These are phyloP conservation scores for Prorops nasuta DNA, from an alignment of 1,140 invertebrate species.

Conservation along the genomic window DNA sequence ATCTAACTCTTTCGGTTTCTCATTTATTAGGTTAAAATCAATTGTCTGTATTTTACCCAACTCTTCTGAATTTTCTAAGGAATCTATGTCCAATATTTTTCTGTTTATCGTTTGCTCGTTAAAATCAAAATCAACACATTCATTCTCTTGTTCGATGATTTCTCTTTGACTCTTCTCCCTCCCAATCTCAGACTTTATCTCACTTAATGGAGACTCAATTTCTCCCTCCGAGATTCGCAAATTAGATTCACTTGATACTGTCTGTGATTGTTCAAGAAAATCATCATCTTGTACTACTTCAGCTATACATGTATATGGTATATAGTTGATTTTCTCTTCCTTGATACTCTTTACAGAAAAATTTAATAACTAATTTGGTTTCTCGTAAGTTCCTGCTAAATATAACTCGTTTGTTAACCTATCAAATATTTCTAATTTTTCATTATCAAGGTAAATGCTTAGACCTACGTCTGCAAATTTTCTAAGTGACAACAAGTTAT, in stretches of 20 bases:
- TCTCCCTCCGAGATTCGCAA: neutral
- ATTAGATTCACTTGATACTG: neutral
- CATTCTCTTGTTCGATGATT: neutral
- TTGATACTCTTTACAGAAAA: slow-evolving; percentile 4
- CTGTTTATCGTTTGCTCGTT: slow-evolving; percentile 6
- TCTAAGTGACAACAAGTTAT: slow-evolving; percentile 22
- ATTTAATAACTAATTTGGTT: slow-evolving; percentile 12
- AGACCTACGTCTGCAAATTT: slow-evolving; percentile 20
- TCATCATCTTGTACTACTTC: neutral
- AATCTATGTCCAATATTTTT: slow-evolving; percentile 9
- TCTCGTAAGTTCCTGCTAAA: neutral
- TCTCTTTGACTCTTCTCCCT: slow-evolving; percentile 7
- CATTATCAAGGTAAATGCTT: slow-evolving; percentile 19
- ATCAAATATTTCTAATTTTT: slow-evolving; percentile 17
- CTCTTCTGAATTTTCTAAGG: slow-evolving; percentile 8
- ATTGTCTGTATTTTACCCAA: slow-evolving; percentile 7
- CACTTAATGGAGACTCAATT: neutral
- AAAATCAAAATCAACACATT: neutral
- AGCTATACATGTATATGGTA: slow-evolving; percentile 13
- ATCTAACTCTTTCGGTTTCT: slow-evolving; percentile 7
- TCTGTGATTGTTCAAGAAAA: neutral
- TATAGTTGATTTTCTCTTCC: slow-evolving; percentile 1
- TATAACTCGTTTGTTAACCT: slow-evolving; percentile 5
- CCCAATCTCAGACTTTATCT: slow-evolving; percentile 8
- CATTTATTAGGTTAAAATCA: neutral